Conservation (phyloP, 2,888 invertebrate genomes). For the Anaspis maculata region DNA sequence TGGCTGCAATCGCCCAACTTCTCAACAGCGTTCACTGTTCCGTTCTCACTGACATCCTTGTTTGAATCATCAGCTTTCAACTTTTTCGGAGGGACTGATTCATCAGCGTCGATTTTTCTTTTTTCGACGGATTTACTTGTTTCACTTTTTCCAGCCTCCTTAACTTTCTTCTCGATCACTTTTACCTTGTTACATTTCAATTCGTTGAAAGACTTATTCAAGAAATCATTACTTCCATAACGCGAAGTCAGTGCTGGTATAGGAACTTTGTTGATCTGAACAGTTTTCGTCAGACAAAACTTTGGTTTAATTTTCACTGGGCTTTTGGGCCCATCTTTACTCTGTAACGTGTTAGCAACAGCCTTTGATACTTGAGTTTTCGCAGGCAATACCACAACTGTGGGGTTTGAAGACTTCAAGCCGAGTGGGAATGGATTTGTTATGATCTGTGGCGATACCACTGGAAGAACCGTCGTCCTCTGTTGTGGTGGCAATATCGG, state of each 20-base stretch:
- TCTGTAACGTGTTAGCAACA: not conserved
- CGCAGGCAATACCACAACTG: not conserved
- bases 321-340: slow-evolving; percentile 5
- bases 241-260: slow-evolving; percentile 38
- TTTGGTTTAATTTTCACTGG: slow-evolving; percentile 18
- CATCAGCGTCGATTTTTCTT: slow-evolving; percentile 5
- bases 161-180: slow-evolving; percentile 8
- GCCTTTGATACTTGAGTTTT: not conserved
- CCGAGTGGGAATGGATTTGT: slow-evolving; percentile 13
- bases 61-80: not conserved
- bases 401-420: slow-evolving; percentile 11
- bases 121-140: slow-evolving; percentile 10
- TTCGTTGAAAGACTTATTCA: slow-evolving; percentile 13
- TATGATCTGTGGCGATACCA: slow-evolving; percentile 17
- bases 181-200: slow-evolving; percentile 9
- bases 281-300: slow-evolving; percentile 33
- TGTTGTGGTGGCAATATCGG: slow-evolving; percentile 29
- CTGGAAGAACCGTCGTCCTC: slow-evolving; percentile 11
- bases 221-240: slow-evolving; percentile 22
- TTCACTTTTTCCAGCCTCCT: slow-evolving; percentile 6
- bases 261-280: slow-evolving; percentile 41
- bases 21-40: slow-evolving; percentile 1
- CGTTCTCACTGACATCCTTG: not conserved
- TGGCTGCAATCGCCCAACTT: slow-evolving; percentile 6
- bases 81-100: not conserved